Conservation (phyloP, 2,113 vertebrate genomes). For the Ciconia maguari region DNA sequence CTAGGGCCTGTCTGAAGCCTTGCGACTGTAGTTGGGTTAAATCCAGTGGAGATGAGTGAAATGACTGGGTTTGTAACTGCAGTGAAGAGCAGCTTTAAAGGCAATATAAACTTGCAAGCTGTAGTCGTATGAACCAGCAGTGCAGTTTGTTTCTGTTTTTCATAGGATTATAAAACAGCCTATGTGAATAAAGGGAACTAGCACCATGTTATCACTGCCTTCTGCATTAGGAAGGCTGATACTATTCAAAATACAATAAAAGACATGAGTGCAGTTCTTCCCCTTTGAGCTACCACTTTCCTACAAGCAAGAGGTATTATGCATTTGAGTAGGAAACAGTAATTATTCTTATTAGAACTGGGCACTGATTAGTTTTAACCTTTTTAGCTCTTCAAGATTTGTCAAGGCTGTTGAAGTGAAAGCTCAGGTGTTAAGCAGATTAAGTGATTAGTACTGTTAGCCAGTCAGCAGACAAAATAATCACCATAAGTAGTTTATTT, state of each 20-base stretch:
- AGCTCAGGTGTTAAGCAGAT: conserved; percentile 74
- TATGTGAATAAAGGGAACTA: neutral
- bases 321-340: conserved; percentile 46
- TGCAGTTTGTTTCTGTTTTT: neutral
- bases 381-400: conserved; percentile 64
- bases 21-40: neutral
- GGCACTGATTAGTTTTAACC: conserved; percentile 59
- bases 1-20: neutral
- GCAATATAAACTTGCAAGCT: neutral
- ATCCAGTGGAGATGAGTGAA: neutral
- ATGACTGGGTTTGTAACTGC: neutral
- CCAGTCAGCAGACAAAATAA: conserved; percentile 81
- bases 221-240: neutral
- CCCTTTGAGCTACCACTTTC: neutral
- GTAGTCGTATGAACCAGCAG: neutral
- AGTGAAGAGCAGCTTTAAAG: neutral
- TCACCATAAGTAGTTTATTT: conserved; percentile 76
- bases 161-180: neutral
- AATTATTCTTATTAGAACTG: conserved; percentile 61
- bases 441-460: conserved; percentile 73
- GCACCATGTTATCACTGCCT: neutral
- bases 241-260: neutral
- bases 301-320: conserved; percentile 1
- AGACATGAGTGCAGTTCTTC: neutral
- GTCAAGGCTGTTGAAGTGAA: conserved; percentile 63